Evolutionary conservation across 2,113 vertebrate genomes (phyloP).

Genomic region (Gallinago media): DNA sequence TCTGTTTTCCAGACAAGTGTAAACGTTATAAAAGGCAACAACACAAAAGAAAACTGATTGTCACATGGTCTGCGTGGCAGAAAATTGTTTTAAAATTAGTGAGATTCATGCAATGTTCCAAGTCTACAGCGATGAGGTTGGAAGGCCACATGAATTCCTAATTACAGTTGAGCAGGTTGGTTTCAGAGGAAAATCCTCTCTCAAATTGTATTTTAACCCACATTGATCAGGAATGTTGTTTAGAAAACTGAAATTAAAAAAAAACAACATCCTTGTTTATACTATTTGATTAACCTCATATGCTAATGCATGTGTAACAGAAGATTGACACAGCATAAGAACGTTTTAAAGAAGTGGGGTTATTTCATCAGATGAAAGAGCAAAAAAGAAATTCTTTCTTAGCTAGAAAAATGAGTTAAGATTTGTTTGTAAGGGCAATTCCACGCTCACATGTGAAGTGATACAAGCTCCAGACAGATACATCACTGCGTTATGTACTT

Average conservation of each 20-base stretch:
- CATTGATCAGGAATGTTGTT: neutral
- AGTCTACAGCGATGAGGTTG: neutral
- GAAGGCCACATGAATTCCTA: neutral
- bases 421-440: neutral
- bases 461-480: neutral
- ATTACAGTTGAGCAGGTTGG: neutral
- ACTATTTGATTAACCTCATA: neutral
- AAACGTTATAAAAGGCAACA: neutral
- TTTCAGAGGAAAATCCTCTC: neutral
- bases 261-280: rapidly evolving
- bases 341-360: neutral
- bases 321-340: neutral
- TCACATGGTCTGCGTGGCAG: neutral
- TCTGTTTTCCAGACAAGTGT: neutral
- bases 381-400: neutral
- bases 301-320: neutral
- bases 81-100: neutral
- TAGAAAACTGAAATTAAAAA: neutral
- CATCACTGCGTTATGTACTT: neutral
- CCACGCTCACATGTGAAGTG: neutral
- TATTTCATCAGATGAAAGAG: neutral
- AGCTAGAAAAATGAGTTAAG: neutral
- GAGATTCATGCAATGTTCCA: neutral
- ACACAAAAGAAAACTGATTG: neutral
- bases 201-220: neutral